Evolutionary conservation across 2,113 vertebrate genomes (phyloP), one percentile per base, ranked within the genome.

Genomic region (Psittacara wagleri): DNA sequence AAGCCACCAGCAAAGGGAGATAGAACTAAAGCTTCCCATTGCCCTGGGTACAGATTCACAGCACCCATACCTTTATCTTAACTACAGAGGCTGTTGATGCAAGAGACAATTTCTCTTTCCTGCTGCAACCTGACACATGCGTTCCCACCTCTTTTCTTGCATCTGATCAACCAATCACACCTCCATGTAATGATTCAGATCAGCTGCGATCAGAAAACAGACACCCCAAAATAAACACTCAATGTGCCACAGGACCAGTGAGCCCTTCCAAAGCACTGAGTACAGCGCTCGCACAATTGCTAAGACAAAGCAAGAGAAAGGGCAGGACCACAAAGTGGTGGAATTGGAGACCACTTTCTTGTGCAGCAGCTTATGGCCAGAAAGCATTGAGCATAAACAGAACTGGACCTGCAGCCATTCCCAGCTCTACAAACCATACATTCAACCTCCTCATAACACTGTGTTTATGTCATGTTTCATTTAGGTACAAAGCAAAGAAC

Each of bases 241-340:
- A 59, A 49, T 24, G 52, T 83, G 52, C 52, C 75, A 59, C 7
- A 24, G 59, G 25, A 39, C 39, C 23, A 37, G n/a, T 0, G 4
- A 73, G 35, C 10, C 6, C 23, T 69, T 88, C 24, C 48, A 69
- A 33, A 83, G 23, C n/a, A 17, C 63, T 17, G 14, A 72, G 27
- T 33, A 23, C 29, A 28, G 64, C 3, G 5, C 37, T 39, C 2
- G 3, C 31, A 52, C 1, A 1, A 7, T 4, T 39, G 39, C 27
- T 64, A 73, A 73, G 25, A 43, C 62, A 61, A 72, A 79, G 22
- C 51, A 63, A 41, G 18, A 59, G 19, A 59, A 70, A 73, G 15
- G 35, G 39, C 29, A 66, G 68, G 48, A 80, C 2, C 11, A 27
- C 0, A 3, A 1, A 0, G 9, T 25, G 29, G 13, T 41, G 44